phyloP scores from a whole-genome alignment of 2,888 invertebrate species.

The Andrena marginata region DNA sequence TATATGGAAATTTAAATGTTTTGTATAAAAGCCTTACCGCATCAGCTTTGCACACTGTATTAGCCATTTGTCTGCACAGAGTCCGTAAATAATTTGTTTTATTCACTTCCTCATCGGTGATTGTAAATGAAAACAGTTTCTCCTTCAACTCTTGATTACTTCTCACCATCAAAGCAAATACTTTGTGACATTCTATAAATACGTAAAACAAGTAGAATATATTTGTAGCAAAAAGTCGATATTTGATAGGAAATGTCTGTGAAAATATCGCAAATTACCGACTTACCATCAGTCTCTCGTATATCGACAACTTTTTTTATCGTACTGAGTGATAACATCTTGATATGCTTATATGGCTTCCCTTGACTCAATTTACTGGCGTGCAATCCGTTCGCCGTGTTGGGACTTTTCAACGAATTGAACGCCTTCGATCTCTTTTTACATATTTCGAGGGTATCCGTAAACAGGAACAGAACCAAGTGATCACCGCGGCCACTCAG shows the following conservation, averaged over 20 bases:
- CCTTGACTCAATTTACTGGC: constrained; percentile 88
- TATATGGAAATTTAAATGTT: constrained; percentile 10
- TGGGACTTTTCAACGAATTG: constrained; percentile 90
- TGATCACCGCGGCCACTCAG: constrained; percentile 94
- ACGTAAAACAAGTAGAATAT: constrained; percentile 8
- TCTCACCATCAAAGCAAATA: constrained; percentile 95
- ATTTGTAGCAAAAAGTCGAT: neutral
- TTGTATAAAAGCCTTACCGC: constrained; percentile 89
- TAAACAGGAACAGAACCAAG: constrained; percentile 96
- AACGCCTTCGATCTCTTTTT: constrained; percentile 93
- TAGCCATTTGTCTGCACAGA: constrained; percentile 96
- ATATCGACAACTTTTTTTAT: constrained; percentile 97
- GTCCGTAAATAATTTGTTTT: constrained; percentile 93
- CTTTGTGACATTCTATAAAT: constrained; percentile 93
- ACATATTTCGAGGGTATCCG: constrained; percentile 97
- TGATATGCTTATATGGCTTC: constrained; percentile 96
- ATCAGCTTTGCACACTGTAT: constrained; percentile 96
- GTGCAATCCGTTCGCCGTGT: constrained; percentile 87
- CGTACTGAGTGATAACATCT: constrained; percentile 94
- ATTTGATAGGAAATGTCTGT: neutral
- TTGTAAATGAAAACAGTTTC: constrained; percentile 94
- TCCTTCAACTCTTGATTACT: constrained; percentile 95
- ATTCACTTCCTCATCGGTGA: constrained; percentile 93
- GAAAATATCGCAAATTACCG: neutral
- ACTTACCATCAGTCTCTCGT: constrained; percentile 92